Evolutionary conservation across 2,888 invertebrate species (phyloP).

Genomic region (Cistogaster globosa): DNA sequence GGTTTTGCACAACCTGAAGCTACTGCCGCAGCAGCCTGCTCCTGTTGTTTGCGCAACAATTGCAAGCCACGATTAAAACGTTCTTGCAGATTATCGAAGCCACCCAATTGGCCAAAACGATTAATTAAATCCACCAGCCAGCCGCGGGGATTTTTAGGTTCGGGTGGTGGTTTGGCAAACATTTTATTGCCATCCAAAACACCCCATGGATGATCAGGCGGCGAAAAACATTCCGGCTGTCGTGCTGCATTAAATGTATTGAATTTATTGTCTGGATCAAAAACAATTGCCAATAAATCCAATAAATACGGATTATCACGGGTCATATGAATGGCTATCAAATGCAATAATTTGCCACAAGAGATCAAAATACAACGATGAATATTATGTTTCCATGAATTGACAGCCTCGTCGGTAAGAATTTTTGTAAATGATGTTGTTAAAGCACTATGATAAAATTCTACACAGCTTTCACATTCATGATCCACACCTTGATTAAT

Average conservation of each 20-base stretch:
- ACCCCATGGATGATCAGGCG: constrained; percentile 83
- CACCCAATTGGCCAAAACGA: constrained; percentile 94
- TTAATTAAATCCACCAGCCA: constrained; percentile 99
- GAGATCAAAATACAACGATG: constrained; percentile 97
- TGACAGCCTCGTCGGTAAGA: constrained; percentile 98
- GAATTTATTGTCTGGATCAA: constrained; percentile 97
- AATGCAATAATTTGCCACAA: constrained; percentile 94
- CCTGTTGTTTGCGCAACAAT: constrained; percentile 84
- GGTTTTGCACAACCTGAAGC: constrained; percentile 63
- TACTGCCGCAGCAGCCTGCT: constrained; percentile 77
- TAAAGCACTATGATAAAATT: constrained; percentile 97
- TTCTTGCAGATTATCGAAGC: constrained; percentile 93
- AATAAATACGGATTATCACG: constrained; percentile 96
- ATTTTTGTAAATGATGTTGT: constrained; percentile 98
- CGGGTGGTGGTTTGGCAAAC: constrained; percentile 86
- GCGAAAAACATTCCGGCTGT: constrained; percentile 80
- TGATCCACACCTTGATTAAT: constrained; percentile 89
- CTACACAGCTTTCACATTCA: constrained; percentile 94
- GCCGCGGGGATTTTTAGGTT: constrained; percentile 93
- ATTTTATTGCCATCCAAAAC: constrained; percentile 88
- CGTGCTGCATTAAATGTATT: constrained; percentile 83
- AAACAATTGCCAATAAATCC: constrained; percentile 95
- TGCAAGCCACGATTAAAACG: constrained; percentile 90
- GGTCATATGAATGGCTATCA: constrained; percentile 94
- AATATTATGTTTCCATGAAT: constrained; percentile 98